phyloP scores from a whole-genome alignment of 2,888 invertebrate genomes.

The Cosmia pyralina region DNA sequence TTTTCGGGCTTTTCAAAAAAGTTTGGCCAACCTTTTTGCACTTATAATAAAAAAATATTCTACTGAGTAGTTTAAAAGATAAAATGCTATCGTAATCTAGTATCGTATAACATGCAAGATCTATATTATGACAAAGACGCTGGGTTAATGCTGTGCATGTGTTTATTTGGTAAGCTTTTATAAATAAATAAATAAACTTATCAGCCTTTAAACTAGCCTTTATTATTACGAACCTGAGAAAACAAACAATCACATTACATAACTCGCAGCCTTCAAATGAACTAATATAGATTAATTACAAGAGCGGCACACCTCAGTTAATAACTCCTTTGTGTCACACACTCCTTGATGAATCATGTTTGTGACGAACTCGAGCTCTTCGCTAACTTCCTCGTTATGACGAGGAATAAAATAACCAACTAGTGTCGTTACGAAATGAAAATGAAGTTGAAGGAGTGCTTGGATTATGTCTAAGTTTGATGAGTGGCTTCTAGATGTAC shows the following conservation, averaged over 20 bases:
- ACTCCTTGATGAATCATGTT: conserved; percentile 62
- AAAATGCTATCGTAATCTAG: neutral
- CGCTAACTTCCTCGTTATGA: conserved; percentile 52
- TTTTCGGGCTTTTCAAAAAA: neutral
- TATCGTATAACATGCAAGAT: too few relatives aligned
- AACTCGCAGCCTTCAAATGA: conserved; percentile 48
- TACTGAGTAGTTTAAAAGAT: neutral
- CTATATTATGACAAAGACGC: too few relatives aligned
- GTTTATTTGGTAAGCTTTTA: too few relatives aligned
- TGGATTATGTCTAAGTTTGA: conserved; percentile 36
- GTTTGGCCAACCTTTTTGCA: too few relatives aligned
- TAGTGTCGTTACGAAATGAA: conserved; percentile 48
- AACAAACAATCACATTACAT: conserved; percentile 43
- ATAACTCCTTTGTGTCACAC: conserved; percentile 52
- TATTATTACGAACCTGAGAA: neutral
- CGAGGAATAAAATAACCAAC: conserved; percentile 59
- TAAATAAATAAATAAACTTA: neutral
- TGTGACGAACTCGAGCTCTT: conserved; percentile 43
- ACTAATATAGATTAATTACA: conserved; percentile 54
- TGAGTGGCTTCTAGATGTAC: conserved; percentile 5
- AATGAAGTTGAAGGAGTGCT: conserved; percentile 36
- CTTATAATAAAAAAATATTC: neutral
- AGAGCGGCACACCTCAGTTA: conserved; percentile 39
- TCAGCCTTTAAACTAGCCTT: neutral
- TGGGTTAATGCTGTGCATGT: too few relatives aligned